These are phyloP conservation scores for Ectemnius continuus DNA, from an alignment of 2,888 invertebrate genomes.

Conservation along the genomic window DNA sequence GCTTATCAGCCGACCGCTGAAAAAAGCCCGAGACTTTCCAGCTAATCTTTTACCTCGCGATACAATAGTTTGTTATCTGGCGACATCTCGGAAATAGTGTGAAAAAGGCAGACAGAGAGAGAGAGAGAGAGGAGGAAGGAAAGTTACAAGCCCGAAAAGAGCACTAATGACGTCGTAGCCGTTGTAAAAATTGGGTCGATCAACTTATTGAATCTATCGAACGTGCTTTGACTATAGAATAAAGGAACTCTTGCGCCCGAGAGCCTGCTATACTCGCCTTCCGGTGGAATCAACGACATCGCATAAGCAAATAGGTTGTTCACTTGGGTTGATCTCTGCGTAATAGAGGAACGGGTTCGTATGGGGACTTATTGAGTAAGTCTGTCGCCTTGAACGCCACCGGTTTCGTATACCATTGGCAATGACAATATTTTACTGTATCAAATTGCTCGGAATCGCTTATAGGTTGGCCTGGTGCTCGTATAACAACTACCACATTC, in stretches of 20 bases:
- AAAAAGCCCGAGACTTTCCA: too few species aligned
- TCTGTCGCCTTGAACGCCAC: slow-evolving; percentile 15
- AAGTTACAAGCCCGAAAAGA: slow-evolving; percentile 33
- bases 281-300: slow-evolving; percentile 40
- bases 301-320: slow-evolving; percentile 39
- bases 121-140: slow-evolving; percentile 10
- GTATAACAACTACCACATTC: not conserved
- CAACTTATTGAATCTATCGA: slow-evolving; percentile 66
- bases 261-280: slow-evolving; percentile 32
- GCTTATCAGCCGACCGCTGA: too few species aligned
- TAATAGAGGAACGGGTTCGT: slow-evolving; percentile 36
- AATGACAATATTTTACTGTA: not conserved
- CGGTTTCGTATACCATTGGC: not conserved
- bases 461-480: too few species aligned
- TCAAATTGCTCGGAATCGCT: too few species aligned
- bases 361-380: slow-evolving; percentile 22
- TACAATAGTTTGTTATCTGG: slow-evolving; percentile 19
- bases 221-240: slow-evolving; percentile 66
- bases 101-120: too few species aligned
- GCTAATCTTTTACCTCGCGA: not conserved
- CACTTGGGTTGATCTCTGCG: slow-evolving; percentile 40
- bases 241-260: slow-evolving; percentile 38
- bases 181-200: slow-evolving; percentile 71
- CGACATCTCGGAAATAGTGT: too few species aligned
- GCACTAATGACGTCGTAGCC: slow-evolving; percentile 28